phyloP scores from a whole-genome alignment of 2,888 invertebrate species.

The Carpatolechia fugitivella region DNA sequence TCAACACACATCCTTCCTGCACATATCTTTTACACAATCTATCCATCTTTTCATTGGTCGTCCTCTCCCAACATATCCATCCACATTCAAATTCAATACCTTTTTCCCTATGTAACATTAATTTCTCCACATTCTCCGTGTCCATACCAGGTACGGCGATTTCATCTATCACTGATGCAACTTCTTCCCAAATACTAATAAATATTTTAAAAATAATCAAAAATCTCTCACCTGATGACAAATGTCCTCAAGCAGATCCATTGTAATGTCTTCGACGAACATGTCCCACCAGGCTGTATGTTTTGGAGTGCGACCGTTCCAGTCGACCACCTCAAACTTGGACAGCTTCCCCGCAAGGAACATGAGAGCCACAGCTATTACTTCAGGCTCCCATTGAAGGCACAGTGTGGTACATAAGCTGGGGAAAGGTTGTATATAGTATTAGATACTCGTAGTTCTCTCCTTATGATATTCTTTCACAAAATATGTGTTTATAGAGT shows the following conservation, averaged over 20 bases:
- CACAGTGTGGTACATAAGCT: slow-evolving; percentile 96
- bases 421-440: slow-evolving; percentile 19
- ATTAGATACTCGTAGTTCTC: no score
- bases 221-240: slow-evolving; percentile 94
- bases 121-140: no score
- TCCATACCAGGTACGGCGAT: no score
- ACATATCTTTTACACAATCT: no score
- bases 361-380: slow-evolving; percentile 97
- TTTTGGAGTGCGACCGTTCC: slow-evolving; percentile 88
- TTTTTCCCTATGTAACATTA: no score
- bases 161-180: no score
- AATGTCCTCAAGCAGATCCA: slow-evolving; percentile 97
- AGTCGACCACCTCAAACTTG: slow-evolving; percentile 96
- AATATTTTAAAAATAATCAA: neutral
- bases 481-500: no score
- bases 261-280: slow-evolving; percentile 96
- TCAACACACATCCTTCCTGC: no score
- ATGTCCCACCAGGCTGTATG: slow-evolving; percentile 98
- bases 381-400: slow-evolving; percentile 99
- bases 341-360: slow-evolving; percentile 97
- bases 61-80: no score
- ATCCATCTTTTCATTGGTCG: no score
- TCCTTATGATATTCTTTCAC: no score
- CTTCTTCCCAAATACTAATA: neutral
- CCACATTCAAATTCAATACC: no score